Evolutionary conservation across 2,888 invertebrate species (phyloP).

Genomic region (Chamaedrilus cognettii): DNA sequence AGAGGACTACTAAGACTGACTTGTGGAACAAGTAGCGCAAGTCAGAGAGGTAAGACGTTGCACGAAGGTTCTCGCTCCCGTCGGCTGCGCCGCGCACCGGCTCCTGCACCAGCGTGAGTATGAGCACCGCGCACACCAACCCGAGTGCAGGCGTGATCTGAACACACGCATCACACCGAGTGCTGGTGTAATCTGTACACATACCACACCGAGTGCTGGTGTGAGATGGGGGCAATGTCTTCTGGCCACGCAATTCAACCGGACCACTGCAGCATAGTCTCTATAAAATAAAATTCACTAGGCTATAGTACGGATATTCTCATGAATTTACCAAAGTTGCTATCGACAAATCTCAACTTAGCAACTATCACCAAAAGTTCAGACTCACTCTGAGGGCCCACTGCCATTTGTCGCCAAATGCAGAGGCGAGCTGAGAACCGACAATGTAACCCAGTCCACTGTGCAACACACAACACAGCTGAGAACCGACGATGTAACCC

Average conservation of each 20-base stretch:
- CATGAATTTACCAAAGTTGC: too few species aligned
- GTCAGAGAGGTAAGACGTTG: constrained; percentile 70
- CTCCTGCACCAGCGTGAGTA: constrained; percentile 76
- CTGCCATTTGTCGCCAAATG: background rate
- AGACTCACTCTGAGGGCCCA: background rate
- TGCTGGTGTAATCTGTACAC: constrained; percentile 74
- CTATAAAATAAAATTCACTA: too few species aligned
- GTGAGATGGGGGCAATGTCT: too few species aligned
- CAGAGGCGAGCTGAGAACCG: background rate
- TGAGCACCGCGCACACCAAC: constrained; percentile 75
- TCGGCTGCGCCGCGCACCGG: constrained; percentile 82
- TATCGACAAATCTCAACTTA: too few species aligned
- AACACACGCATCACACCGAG: constrained; percentile 73
- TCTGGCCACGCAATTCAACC: too few species aligned
- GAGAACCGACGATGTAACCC: constrained; percentile 60
- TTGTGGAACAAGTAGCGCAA: constrained; percentile 72
- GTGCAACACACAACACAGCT: too few species aligned
- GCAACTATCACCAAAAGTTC: too few species aligned
- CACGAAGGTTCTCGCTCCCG: constrained; percentile 71
- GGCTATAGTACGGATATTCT: too few species aligned
- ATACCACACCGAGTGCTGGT: background rate
- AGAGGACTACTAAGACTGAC: too few species aligned
- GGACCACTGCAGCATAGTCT: too few species aligned
- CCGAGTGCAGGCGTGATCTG: constrained; percentile 85
- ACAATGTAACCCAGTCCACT: background rate